Evolutionary conservation across 2,113 vertebrate species (phyloP), one percentile per base, ranked within the genome.

Genomic region (Chloroceryle aenea): DNA sequence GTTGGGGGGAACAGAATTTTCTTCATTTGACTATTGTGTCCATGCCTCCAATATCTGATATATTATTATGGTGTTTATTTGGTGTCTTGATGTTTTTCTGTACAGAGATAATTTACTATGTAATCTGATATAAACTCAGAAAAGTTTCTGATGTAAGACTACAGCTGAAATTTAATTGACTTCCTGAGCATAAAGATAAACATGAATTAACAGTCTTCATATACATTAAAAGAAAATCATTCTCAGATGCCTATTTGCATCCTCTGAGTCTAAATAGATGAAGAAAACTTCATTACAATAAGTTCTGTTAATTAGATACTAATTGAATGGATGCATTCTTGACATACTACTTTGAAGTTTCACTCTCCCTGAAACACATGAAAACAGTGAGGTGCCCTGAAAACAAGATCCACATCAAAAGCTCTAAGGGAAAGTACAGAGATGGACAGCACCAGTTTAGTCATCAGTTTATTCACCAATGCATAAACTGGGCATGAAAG

Each of bases 331-430:
- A 21, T 52, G 5, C 19, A 42, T 69, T 87, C 64, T 78, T 63
- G 26, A 34, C 52, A 84, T 11, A 50, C 26, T 61, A 66, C 45
- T 89, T 76, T 45, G 69, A 93, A 94, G 30, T 82, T 87, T 82
- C 19, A 50, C 42, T 78, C 67, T 84, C 17, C 29, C 84, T 81
- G 15, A 71, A 84, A 75, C 5, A 36, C 14, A 12, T 84, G 23
- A 71, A 78, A 92, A 84, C 2, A 64, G n/a, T 10, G 23, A 80
- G 14, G 3, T 45, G 13, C 14, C 10, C 48, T 77, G 63, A 34
- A 85, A 84, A 43, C 3, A 79, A 45, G 6, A 26, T 91, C 8
- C 16, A 18, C 4, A 50, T 40, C 22, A 55, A 7, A 50, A 55
- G 11, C 36, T 88, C 67, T 45, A n/a, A 48, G 10, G 6, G 12